phyloP scores from a whole-genome alignment of 2,113 vertebrate genomes.

The Symphodus melops region DNA sequence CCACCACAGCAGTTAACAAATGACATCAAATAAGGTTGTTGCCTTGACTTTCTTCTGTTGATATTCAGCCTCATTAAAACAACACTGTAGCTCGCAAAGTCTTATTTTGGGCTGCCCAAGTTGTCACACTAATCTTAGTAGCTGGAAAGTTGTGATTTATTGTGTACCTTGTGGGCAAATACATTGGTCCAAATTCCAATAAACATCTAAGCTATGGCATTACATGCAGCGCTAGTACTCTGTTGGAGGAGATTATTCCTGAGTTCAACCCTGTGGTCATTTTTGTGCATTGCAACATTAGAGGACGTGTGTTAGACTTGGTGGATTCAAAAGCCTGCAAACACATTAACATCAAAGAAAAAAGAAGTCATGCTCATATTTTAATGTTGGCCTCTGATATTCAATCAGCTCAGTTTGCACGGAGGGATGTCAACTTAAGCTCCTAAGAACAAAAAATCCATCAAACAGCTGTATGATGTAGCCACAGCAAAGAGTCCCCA shows the following conservation, averaged over 20 bases:
- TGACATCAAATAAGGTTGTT: not conserved
- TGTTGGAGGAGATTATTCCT: slow-evolving; percentile 54
- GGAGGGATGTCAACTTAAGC: slow-evolving; percentile 23
- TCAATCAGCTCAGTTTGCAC: slow-evolving; percentile 9
- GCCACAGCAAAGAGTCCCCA: slow-evolving; percentile 1
- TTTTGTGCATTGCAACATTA: slow-evolving; percentile 55
- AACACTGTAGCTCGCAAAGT: slow-evolving; percentile 12
- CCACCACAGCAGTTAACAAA: not conserved
- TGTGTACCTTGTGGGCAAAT: slow-evolving; percentile 58
- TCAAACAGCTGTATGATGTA: slow-evolving; percentile 58
- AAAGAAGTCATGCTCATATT: slow-evolving; percentile 14
- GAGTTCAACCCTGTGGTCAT: slow-evolving; percentile 61
- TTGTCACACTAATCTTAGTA: slow-evolving; percentile 30
- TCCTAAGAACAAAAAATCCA: slow-evolving; percentile 18
- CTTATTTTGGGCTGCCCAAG: slow-evolving; percentile 18
- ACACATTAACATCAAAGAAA: slow-evolving; percentile 63
- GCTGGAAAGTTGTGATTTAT: slow-evolving; percentile 55
- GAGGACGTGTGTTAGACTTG: slow-evolving; percentile 28
- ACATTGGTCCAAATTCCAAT: slow-evolving; percentile 55
- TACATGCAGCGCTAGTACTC: slow-evolving; percentile 46
- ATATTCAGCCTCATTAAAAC: slow-evolving; percentile 6
- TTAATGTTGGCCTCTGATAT: slow-evolving; percentile 26
- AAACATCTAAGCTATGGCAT: slow-evolving; percentile 61
- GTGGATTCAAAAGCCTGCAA: slow-evolving; percentile 45
- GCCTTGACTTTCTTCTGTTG: not conserved